Evolutionary conservation across 2,797 vertebrate species (phyloP), one percentile per base, ranked within the genome.

Genomic region (Choloepus didactylus): DNA sequence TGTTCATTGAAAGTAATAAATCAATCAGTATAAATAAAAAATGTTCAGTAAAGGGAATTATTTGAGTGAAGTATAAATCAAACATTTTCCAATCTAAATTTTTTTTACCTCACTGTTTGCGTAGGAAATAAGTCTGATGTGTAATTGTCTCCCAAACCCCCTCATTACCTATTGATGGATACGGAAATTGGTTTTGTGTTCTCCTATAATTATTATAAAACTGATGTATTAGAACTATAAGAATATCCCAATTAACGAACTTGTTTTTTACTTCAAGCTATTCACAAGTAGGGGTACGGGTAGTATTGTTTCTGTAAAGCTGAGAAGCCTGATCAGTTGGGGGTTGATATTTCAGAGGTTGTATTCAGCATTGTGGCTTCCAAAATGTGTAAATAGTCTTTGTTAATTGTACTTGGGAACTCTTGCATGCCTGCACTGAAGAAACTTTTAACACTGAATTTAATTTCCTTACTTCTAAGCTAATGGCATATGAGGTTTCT

Each of bases 321-420:
- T 77, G 54, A 76, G 51, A 83, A 89, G 41, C 54, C 83, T 75
- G 16, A 19, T 56, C 77, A 69, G 29, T 70, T 62, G 35, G 18
- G n/a, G 90, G 46, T 91, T 92, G 66, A 18, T 89, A 84, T 89
- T 89, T 96, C 59, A 87, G 84, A 81, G 18, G 2, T 67, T 35
- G 6, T 86, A 46, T 85, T 19, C 9, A 91, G 35, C 77, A 25
- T 60, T 62, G 46, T 83, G 38, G 29, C 89, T 94, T 93, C 59
- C 10, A 62, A 66, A 51, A 72, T 89, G 16, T 93, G 16, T 92
- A 79, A 73, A 66, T 41, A 75, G 35, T 51, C 49, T 87, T 80
- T 69, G 41, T 87, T 94, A 19, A 14, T 85, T 64, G 7, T 96
- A 51, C 51, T 86, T 94, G 35, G 51, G 79, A 89, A 79, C 35